A percentile compares a stretch with the other conserved stretches of the same genome.
Evolutionary conservation across 2,797 vertebrate genomes (phyloP).

Genomic region (Fundulus diaphanus): DNA sequence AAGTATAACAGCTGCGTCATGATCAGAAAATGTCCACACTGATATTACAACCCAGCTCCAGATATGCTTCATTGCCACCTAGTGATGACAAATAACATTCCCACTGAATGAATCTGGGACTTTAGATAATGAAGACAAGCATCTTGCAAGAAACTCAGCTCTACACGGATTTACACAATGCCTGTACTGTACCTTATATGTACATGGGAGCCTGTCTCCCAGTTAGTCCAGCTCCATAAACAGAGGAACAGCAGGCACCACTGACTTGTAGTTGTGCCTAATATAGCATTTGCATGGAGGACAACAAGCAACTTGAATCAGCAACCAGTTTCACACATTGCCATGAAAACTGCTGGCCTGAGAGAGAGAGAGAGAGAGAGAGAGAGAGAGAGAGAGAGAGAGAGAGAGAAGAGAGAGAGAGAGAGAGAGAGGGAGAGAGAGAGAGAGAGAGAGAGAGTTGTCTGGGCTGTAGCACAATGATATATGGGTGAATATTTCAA

Average conservation of each 20-base stretch:
- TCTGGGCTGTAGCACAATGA: neutral
- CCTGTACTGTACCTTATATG: neutral
- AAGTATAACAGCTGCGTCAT: constrained; percentile 49
- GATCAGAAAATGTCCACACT: neutral
- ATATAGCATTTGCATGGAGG: neutral
- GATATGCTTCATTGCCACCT: constrained; percentile 54
- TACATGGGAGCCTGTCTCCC: neutral
- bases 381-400: too few species aligned
- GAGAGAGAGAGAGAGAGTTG: too few species aligned
- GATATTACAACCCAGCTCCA: neutral
- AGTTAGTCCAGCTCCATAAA: neutral
- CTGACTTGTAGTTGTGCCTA: neutral
- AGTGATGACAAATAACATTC: constrained; percentile 28
- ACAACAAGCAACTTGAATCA: neutral
- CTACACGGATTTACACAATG: neutral
- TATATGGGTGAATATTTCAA: neutral
- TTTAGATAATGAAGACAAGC: neutral
- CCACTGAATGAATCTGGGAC: neutral
- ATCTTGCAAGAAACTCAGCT: neutral
- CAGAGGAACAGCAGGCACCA: too few species aligned
- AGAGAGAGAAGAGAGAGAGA: too few species aligned
- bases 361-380: too few species aligned
- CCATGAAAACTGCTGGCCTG: neutral
- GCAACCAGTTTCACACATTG: neutral
- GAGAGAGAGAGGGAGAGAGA: too few species aligned